These are phyloP conservation scores for Micoletzkya japonica DNA, from an alignment of 2,888 invertebrate genomes.

Conservation along the genomic window DNA sequence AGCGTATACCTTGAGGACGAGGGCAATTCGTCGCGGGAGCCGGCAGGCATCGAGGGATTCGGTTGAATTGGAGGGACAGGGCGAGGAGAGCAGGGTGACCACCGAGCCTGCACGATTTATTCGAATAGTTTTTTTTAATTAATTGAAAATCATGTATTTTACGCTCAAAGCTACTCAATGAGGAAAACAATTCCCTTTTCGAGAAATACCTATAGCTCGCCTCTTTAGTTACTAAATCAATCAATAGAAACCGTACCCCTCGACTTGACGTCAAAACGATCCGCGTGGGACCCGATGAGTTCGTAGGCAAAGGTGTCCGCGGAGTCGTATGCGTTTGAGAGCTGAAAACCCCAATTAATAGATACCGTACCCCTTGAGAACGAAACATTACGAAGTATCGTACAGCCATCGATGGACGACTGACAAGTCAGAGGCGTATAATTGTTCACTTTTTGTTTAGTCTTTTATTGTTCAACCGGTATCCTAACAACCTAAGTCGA, in stretches of 20 bases:
- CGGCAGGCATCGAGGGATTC: background rate
- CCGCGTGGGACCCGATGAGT: constrained; percentile 9
- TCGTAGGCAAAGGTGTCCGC: constrained; percentile 19
- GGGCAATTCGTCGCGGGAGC: background rate
- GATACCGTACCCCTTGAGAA: background rate
- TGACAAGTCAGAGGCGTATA: too few species aligned
- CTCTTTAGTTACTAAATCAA: background rate
- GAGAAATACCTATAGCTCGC: background rate
- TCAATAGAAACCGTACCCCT: background rate
- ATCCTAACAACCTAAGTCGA: too few species aligned
- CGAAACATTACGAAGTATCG: too few species aligned
- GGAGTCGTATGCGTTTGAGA: constrained; percentile 8
- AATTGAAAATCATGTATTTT: background rate
- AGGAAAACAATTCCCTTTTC: background rate
- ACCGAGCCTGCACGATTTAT: constrained; percentile 5
- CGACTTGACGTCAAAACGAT: constrained; percentile 6
- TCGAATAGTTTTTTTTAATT: background rate
- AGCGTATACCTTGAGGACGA: constrained; percentile 9
- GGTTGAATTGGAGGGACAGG: background rate
- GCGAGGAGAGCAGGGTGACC: constrained; percentile 6
- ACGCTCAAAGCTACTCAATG: background rate
- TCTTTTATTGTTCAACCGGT: too few species aligned
- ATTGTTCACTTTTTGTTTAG: too few species aligned
- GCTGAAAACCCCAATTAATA: background rate
- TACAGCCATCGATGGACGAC: too few species aligned